Base-by-base conservation (phyloP, 2,797 vertebrate species). In the Chaetodon trifasciatus region DNA sequence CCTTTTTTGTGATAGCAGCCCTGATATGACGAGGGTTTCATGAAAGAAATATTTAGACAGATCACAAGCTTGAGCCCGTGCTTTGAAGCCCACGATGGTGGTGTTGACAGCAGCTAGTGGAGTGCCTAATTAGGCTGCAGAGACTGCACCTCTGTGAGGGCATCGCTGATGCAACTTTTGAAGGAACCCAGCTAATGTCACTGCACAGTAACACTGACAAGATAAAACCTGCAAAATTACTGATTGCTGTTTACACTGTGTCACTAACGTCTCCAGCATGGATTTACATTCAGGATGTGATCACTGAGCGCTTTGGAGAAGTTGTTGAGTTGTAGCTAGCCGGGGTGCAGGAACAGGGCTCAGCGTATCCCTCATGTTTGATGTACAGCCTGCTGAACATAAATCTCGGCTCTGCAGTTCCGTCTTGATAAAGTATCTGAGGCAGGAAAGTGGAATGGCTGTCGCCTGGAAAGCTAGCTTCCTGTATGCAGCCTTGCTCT, bases 21-120 rank as follows among this genome's bases (percentile, higher is more conserved):
- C 39, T 62, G 67, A 77, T 86, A 71, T 74, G 81, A 79, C 42
- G 79, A 78, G 64, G 76, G 56, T 67, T 84, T 86, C 81, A 85
- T 90, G 78, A 91, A 90, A 91, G 85, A 86, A 84, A 88, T 85
- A 86, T 90, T 93, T 87, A 90, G 83, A 85, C 72, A 72, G 86
- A 92, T 93, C 90, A 91, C 80, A 93, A 89, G 92, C 82, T 76
- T n/a, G 63, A 85, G 84, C 80, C 72, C 1, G 6, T 49, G 83
- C 91, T 93, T 92, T 93, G 92, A 92, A 91, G 87, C 86, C 83
- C 70, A 71, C 72, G 24, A 77, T 89, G 78, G 78, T 83, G 67
- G 74, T 82, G 84, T 81, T 88, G 91, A 89, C 86, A 88, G 88
- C 83, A 84, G 85, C 85, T 70, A 74, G 87, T 85, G 78, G 67